Base-by-base conservation (phyloP, 2,888 invertebrate genomes). In the Atethmia centrago region DNA sequence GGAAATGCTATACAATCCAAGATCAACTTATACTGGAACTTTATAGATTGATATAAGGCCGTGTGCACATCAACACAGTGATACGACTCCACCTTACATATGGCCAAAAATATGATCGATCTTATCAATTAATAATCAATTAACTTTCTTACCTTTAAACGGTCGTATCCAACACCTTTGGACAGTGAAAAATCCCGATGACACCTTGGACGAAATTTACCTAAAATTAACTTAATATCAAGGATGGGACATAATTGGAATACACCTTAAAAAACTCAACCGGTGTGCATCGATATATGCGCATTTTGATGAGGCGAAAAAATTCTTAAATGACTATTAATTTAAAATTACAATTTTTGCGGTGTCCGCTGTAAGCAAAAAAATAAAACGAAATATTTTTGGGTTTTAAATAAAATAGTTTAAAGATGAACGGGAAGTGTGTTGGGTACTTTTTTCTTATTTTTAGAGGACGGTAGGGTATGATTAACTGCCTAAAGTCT, bases 181-280 rank as follows among this genome's bases (percentile, higher is more conserved):
- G 79, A 82, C 87, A 79, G 53, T 86, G 88, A 89, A 87, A 90
- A 89, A 91, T 90, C 83, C 76, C 71, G 71, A 83, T 84, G 85
- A 90, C 90, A 90, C 90, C 90, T 89, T 89, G 87, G 74, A 74
- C 84, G 91, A 92, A 92, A 93, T 92, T 92, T 89, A 86, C 90
- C 89, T 91, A 92, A 93, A 93, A 93, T 92, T 92, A 89, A 88
- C 92, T 90, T 84, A 91, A 91, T 90, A 91, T 86, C 92, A 93
- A 93, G 93, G 93, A 91, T 92, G 86, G 79, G 68, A 85, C 83
- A 88, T 92, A 92, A 93, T 92, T 93, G 92, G 91, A 90, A 80
- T 88, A 87, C 87, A 76, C 87, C 87, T 88, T 88, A 79, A 84
- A 87, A 87, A 89, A 85, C 85, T 66, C 78, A 77, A 84, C 83